Evolutionary conservation across 2,113 vertebrate species (phyloP), one percentile per base, ranked within the genome.

Genomic region (Notothenia coriiceps): DNA sequence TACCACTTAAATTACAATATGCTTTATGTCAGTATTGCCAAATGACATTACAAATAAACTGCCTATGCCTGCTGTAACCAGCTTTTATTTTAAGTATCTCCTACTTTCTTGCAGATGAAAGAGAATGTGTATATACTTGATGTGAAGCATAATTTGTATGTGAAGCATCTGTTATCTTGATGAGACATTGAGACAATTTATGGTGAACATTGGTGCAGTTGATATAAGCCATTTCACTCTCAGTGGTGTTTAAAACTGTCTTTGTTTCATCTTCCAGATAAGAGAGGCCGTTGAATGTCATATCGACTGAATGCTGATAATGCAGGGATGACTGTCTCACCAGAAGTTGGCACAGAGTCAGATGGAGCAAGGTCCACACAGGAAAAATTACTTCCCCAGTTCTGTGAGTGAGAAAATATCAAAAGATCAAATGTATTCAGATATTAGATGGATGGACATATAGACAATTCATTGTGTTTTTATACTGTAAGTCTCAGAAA

Each of bases 351-450:
- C 40, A 94, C 65, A 6, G 0, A 66, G 63, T n/a, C 70, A 40
- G 96, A 96, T 60, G 94, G 91, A 66, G 11, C 52, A 59, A 76
- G 52, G 77, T 85, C 87, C 15, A 61, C 69, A 74, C 97, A 98
- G 0, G 87, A 89, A 70, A 98, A 93, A 56, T 97, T 94, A 86
- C 96, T 96, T 54, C 97, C 97, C 96, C 97, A 98, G 10, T 96
- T 96, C 97, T 97, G 93, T 2, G 15, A 40, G 35, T 6, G 51
- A 5, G 4, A 62, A 70, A 77, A 79, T 6, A 69, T 7, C 35
- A 43, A 54, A 43, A 46, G 11, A 29, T 18, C 43, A 66, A n/a
- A 29, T 64, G 9, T 43, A 7, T 61, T 15, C 0, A 33, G 7
- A 33, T 15, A 33, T 25, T 25, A 56, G 22, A 57, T 22, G 25